Conservation (phyloP, 2,797 vertebrate species). For the Gallinago solitaria region DNA sequence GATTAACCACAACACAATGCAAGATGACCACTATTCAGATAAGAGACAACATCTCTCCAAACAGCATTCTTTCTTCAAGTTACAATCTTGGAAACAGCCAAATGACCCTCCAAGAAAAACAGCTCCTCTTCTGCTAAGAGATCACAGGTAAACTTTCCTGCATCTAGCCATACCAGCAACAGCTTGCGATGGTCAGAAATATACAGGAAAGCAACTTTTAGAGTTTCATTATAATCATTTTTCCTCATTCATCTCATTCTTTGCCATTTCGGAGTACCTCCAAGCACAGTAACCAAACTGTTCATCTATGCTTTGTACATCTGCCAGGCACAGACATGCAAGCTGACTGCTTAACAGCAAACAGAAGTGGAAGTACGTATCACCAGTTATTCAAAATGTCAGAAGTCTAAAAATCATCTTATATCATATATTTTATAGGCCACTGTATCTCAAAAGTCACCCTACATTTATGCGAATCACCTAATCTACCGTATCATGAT, state of each 20-base stretch:
- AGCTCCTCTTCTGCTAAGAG: background rate
- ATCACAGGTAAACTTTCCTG: background rate
- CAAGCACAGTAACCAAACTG: background rate
- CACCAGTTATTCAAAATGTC: background rate
- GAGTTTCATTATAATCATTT: background rate
- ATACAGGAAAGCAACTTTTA: background rate
- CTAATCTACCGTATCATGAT: background rate
- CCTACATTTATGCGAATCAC: background rate
- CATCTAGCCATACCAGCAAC: background rate
- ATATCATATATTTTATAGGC: background rate
- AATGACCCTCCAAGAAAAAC: background rate
- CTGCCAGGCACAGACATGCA: slow-evolving; percentile 1
- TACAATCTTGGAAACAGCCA: background rate
- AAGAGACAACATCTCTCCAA: background rate
- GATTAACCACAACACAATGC: background rate
- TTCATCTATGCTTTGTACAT: background rate
- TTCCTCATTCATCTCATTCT: background rate
- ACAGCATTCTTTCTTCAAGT: background rate
- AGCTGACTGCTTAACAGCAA: background rate
- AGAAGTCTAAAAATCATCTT: background rate
- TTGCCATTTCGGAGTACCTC: background rate
- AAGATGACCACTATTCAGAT: background rate
- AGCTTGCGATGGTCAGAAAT: background rate
- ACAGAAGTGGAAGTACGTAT: background rate
- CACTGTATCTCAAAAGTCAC: background rate